Conservation (phyloP, 2,113 vertebrate species). For the Pseudorhombus dupliciocellatus region DNA sequence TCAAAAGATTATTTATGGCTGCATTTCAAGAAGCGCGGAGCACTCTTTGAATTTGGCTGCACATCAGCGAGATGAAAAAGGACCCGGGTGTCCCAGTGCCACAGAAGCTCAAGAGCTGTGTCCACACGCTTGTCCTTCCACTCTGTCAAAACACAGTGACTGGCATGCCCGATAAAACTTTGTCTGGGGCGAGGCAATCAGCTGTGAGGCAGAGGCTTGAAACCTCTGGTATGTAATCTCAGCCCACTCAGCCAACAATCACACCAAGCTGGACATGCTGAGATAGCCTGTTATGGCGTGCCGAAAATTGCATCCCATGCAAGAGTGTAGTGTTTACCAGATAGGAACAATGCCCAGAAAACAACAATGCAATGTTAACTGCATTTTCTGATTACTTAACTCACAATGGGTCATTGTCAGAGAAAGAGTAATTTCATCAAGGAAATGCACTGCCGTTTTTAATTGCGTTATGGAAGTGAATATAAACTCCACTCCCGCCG, state of each 20-base stretch:
- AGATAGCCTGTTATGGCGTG: conserved; percentile 32
- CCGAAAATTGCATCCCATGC: conserved; percentile 23
- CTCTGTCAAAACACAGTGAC: conserved; percentile 46
- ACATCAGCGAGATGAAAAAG: conserved; percentile 23
- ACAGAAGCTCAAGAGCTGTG: conserved; percentile 22
- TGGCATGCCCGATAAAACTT: conserved; percentile 55
- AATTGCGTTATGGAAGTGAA: not conserved
- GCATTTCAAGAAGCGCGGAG: not conserved
- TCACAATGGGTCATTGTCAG: not conserved
- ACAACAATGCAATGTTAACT: conserved; percentile 8
- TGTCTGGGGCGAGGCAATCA: conserved; percentile 20
- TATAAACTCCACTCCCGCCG: not conserved
- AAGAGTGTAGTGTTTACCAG: conserved; percentile 8
- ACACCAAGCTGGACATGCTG: conserved; percentile 20
- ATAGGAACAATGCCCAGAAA: not conserved
- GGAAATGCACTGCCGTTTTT: not conserved
- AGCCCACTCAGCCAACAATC: conserved; percentile 19
- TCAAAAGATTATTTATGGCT: not conserved
- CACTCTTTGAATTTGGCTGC: conserved; percentile 16
- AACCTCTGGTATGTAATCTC: conserved; percentile 43
- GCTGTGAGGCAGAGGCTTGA: conserved; percentile 29
- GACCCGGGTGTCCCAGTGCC: conserved; percentile 3
- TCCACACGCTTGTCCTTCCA: conserved; percentile 42
- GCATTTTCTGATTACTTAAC: conserved; percentile 4
- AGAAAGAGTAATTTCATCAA: not conserved